phyloP scores from a whole-genome alignment of 2,113 vertebrate genomes.

The Tychaedon coryphoeus region DNA sequence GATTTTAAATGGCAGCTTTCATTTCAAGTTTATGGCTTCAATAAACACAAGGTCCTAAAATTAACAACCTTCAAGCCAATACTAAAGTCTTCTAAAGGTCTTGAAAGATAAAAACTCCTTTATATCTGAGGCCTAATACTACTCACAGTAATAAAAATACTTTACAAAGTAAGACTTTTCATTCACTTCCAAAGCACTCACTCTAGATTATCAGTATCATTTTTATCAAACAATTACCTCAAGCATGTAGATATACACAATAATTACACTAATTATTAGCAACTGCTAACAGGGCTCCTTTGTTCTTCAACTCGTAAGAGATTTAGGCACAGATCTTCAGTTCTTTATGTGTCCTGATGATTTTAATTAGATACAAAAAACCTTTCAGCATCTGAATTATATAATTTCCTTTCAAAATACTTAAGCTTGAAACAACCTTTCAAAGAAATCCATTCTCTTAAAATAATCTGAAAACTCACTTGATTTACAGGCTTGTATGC shows the following conservation, averaged over 20 bases:
- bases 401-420: background rate
- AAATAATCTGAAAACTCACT: background rate
- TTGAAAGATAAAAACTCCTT: background rate
- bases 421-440: background rate
- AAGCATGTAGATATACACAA: background rate
- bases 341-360: background rate
- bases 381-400: background rate
- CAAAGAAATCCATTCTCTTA: background rate
- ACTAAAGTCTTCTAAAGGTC: background rate
- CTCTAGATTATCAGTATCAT: background rate
- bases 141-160: background rate
- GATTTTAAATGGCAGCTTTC: background rate
- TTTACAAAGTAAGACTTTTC: background rate
- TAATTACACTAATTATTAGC: background rate
- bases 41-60: background rate
- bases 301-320: background rate
- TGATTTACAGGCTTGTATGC: background rate
- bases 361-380: background rate
- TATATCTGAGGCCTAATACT: background rate
- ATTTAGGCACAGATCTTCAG: background rate
- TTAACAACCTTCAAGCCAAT: background rate
- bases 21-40: background rate
- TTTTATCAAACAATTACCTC: background rate
- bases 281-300: background rate
- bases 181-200: background rate